Base-by-base conservation (phyloP, 2,113 vertebrate genomes). In the Eidolon helvum region DNA sequence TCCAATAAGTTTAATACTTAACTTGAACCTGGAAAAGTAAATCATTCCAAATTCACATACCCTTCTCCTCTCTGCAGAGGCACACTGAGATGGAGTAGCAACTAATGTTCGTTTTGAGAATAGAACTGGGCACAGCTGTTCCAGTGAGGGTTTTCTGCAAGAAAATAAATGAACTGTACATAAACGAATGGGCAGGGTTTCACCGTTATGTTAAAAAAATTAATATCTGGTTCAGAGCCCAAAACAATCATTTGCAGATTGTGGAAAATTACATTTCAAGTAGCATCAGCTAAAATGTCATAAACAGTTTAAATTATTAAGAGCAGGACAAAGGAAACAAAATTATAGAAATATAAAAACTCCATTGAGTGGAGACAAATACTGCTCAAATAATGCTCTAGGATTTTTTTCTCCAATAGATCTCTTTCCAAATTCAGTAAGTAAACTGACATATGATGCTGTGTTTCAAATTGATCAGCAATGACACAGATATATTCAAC, bases 271-370 rank as follows among this genome's bases (percentile, higher is more conserved):
- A 40, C 71, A 95, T 94, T 94, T 95, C 88, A 91, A 77, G 28
- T 71, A 83, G 55, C 61, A 96, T 89, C 53, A 94, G 55, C 65
- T 79, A 71, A 90, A 95, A 92, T 91, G 59, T 59, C 45, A 90
- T 38, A 88, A 95, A 45, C 19, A 91, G 88, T 97, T 94, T 80
- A 96, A 96, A 96, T 86, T 21, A 72, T 21, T 48, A 91, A 85
- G 4, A 92, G 21, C 50, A 92, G 72, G 43, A 68, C 28, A 48
- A 68, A 80, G 30, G 15, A 97, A 95, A 82, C 24, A 68, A 33
- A 87, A 72, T 45, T 48, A 4, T 77, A 19, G 40, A 87, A 65
- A 40, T 59, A 68, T 19, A 48, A 88, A 93, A 92, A 87, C n/a
- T 82, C 7, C 38, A 28, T 57, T 61, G 26, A 90, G 43, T 35